phyloP scores from a whole-genome alignment of 2,113 vertebrate species.

The Istiophorus platypterus region DNA sequence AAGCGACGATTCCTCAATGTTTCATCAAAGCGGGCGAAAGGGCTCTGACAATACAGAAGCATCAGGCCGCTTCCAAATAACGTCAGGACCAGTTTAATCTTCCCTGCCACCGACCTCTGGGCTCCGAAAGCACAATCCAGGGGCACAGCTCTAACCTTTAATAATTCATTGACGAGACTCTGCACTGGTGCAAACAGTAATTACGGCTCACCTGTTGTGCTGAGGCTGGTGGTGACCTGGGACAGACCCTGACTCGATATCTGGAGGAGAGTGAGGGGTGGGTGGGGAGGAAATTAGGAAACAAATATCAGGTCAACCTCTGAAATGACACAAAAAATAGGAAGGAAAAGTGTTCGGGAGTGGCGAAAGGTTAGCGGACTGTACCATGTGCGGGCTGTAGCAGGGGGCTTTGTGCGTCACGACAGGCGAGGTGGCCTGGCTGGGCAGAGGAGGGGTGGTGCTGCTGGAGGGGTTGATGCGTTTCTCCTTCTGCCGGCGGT shows the following conservation, averaged over 20 bases:
- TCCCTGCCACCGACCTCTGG: slow-evolving; percentile 35
- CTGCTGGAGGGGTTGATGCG: slow-evolving; percentile 94
- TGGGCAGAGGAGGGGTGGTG: slow-evolving; percentile 88
- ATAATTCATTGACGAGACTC: slow-evolving; percentile 57
- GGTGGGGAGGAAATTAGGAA: slow-evolving; percentile 35
- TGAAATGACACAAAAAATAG: neutral
- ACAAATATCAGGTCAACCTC: slow-evolving; percentile 8
- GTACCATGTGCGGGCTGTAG: slow-evolving; percentile 88
- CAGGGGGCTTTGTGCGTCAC: slow-evolving; percentile 86
- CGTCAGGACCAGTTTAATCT: slow-evolving; percentile 54
- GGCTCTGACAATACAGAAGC: slow-evolving; percentile 24
- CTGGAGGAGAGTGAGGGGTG: slow-evolving; percentile 60
- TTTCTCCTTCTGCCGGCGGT: slow-evolving; percentile 95
- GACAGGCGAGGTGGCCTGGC: slow-evolving; percentile 79
- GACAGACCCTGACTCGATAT: slow-evolving; percentile 83
- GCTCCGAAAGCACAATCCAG: slow-evolving; percentile 23
- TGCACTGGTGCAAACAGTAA: slow-evolving; percentile 37
- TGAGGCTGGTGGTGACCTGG: slow-evolving; percentile 83
- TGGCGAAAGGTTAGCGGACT: neutral
- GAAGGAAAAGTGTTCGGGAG: neutral
- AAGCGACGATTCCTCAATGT: slow-evolving; percentile 43
- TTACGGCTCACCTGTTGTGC: slow-evolving; percentile 82
- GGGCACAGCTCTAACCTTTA: slow-evolving; percentile 33
- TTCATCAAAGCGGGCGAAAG: slow-evolving; percentile 56
- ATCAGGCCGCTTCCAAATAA: slow-evolving; percentile 54